These are phyloP conservation scores for Macrophya annulata DNA, from an alignment of 2,888 invertebrate species.

Conservation along the genomic window DNA sequence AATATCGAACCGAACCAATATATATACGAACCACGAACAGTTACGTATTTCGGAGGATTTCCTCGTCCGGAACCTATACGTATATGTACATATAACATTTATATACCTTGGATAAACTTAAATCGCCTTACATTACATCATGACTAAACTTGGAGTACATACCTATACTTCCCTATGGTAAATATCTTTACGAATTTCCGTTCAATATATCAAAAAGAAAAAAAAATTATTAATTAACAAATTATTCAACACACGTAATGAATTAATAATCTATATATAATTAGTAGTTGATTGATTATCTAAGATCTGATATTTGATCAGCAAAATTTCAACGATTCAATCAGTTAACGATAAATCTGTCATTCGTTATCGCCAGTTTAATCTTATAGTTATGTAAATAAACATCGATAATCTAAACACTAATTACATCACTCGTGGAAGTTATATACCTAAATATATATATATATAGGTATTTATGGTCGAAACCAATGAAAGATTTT, in stretches of 20 bases:
- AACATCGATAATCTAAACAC: not conserved
- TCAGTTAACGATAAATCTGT: not conserved
- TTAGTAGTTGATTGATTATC: not conserved
- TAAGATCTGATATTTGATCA: not conserved
- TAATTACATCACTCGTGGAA: not conserved
- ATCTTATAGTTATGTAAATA: not conserved
- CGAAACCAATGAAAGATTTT: not conserved
- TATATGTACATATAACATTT: not conserved
- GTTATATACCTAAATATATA: no score
- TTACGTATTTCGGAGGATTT: slow-evolving; percentile 26
- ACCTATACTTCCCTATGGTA: no score
- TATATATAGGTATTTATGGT: not conserved
- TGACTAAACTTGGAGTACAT: not conserved
- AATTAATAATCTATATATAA: not conserved
- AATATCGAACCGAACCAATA: slow-evolving; percentile 42
- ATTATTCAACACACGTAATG: no score
- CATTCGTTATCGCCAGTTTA: not conserved
- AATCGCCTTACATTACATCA: not conserved
- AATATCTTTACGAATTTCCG: no score
- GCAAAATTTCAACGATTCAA: not conserved
- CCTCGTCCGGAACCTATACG: not conserved
- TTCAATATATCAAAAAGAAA: not conserved
- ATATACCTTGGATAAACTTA: not conserved
- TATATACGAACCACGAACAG: slow-evolving; percentile 34
- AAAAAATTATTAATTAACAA: not conserved